These are phyloP conservation scores for Empidonax traillii DNA, from an alignment of 2,113 vertebrate genomes.

Conservation along the genomic window DNA sequence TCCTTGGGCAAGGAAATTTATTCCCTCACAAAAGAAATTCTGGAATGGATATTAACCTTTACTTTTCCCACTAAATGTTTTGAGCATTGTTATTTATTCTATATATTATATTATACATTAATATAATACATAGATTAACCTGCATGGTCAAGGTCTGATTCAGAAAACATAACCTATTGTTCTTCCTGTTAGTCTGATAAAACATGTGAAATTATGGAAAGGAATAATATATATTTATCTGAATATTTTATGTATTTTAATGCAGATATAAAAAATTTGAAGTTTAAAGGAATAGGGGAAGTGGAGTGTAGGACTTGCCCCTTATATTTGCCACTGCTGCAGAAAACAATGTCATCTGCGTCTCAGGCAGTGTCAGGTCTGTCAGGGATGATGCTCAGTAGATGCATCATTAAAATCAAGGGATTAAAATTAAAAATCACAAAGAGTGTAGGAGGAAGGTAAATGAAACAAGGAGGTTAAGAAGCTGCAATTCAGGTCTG, in stretches of 20 bases:
- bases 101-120: too few species aligned
- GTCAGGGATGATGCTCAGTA: not conserved
- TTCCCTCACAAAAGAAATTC: not conserved
- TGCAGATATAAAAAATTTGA: not conserved
- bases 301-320: not conserved
- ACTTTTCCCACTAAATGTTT: not conserved
- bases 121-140: not conserved
- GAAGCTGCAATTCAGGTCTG: not conserved
- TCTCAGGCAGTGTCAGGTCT: accelerated
- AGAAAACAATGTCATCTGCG: not conserved
- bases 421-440: not conserved
- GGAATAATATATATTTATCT: not conserved
- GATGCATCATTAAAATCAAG: not conserved
- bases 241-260: not conserved
- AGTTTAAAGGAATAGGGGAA: not conserved
- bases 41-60: not conserved
- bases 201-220: not conserved
- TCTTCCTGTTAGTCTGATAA: not conserved
- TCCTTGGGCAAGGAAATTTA: not conserved
- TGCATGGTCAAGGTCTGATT: not conserved
- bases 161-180: not conserved
- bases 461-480: not conserved
- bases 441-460: accelerated
- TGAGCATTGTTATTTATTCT: not conserved
- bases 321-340: not conserved